Evolutionary conservation across 2,888 invertebrate genomes (phyloP).

Genomic region (Flabesymbios commensalis): DNA sequence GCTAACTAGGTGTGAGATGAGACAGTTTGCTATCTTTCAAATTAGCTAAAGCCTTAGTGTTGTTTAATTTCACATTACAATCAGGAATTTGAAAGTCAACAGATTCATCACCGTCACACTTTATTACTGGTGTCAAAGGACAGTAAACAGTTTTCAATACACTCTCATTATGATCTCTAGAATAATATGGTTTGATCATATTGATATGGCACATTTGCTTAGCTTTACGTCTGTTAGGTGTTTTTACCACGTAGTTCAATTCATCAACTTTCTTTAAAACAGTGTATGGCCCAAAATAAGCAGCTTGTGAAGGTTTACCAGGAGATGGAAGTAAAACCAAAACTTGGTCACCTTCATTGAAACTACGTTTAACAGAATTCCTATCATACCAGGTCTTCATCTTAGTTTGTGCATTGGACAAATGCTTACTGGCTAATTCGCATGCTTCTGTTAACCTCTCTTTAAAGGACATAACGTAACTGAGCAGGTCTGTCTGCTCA

Average conservation of each 20-base stretch:
- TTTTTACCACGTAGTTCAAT: not conserved
- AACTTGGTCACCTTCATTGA: constrained; percentile 1
- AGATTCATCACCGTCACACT: not conserved
- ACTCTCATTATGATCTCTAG: not conserved
- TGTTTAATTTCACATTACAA: not conserved
- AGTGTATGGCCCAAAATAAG: constrained; percentile 2
- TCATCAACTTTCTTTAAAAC: not conserved
- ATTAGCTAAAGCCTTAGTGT: not conserved
- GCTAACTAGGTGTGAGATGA: not conserved
- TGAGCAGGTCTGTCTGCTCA: not conserved
- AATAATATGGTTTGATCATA: not conserved
- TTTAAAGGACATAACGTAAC: not conserved
- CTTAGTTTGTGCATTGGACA: not conserved
- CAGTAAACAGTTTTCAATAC: not conserved
- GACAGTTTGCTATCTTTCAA: not conserved
- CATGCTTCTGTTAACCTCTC: not conserved
- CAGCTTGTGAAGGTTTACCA: not conserved
- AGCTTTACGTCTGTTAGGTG: constrained; percentile 1
- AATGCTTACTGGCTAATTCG: not conserved
- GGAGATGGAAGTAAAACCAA: not conserved
- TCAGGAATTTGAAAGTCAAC: no score
- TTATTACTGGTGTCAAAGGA: not conserved
- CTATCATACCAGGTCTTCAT: not conserved
- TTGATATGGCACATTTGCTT: constrained; percentile 5
- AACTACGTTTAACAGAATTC: not conserved